phyloP scores from a whole-genome alignment of 2,888 invertebrate genomes.

The Seira ritae region DNA sequence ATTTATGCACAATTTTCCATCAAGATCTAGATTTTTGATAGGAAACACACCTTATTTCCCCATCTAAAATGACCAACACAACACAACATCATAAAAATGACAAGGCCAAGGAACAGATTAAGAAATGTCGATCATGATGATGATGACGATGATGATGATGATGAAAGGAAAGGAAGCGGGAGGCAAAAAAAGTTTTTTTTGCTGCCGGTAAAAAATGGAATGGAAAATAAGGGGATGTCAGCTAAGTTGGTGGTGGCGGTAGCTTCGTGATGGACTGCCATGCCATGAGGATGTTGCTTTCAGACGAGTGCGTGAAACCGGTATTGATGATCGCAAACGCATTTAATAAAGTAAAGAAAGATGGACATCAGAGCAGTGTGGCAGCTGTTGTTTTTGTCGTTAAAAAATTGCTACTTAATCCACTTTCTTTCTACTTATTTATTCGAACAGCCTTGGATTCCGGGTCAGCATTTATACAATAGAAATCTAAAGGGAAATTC shows the following conservation, averaged over 20 bases:
- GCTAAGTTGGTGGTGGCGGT: neutral
- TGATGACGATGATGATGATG: neutral
- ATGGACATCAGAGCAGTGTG: neutral
- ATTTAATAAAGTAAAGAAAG: neutral
- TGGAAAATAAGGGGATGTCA: neutral
- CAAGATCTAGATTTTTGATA: neutral
- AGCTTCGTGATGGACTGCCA: no score
- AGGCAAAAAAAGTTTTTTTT: neutral
- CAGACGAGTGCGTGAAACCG: neutral
- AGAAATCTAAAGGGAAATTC: no score
- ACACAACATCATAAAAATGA: neutral
- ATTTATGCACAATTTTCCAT: conserved; percentile 8
- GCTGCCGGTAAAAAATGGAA: conserved; percentile 13
- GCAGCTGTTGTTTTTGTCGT: conserved; percentile 16
- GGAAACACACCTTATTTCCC: conserved; percentile 5
- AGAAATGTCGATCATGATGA: neutral
- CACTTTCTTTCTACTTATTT: neutral
- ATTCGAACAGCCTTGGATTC: neutral
- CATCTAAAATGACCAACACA: neutral
- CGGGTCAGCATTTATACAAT: neutral
- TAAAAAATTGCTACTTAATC: neutral
- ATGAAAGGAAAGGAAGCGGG: conserved; percentile 15
- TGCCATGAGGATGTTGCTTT: neutral
- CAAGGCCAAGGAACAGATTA: conserved; percentile 18
- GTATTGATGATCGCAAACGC: conserved; percentile 4